Conservation (phyloP, 2,113 vertebrate genomes). For the Dicaeum eximium region DNA sequence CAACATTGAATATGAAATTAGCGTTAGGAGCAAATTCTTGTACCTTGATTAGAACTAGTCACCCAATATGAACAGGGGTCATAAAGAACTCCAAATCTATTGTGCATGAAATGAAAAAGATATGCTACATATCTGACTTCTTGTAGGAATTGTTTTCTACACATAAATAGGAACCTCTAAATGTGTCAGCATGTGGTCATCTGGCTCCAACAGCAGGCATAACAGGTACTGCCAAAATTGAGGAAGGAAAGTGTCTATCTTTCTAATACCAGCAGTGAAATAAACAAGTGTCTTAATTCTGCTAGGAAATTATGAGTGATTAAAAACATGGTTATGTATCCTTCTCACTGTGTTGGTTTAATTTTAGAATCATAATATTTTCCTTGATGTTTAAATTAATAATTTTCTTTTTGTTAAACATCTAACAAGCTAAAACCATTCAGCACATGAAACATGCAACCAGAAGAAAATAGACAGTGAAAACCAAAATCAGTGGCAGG, state of each 20-base stretch:
- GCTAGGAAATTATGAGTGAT: background rate
- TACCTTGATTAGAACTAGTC: background rate
- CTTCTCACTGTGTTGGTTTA: background rate
- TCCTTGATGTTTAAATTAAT: background rate
- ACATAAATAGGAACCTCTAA: background rate
- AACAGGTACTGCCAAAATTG: background rate
- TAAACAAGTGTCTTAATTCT: background rate
- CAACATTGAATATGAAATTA: background rate
- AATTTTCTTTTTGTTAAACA: background rate
- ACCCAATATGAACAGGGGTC: background rate
- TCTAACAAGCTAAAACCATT: background rate
- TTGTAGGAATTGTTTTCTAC: background rate
- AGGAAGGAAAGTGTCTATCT: background rate
- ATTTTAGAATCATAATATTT: background rate
- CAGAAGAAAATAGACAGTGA: background rate
- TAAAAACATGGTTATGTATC: background rate
- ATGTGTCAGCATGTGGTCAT: background rate
- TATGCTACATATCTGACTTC: background rate
- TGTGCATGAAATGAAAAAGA: background rate
- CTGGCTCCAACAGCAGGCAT: background rate
- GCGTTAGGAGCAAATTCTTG: background rate
- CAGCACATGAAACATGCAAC: background rate
- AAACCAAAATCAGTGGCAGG: background rate
- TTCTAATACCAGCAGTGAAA: background rate
- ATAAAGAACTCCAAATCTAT: background rate